These are phyloP conservation scores for Polietes domitor DNA, from an alignment of 2,888 invertebrate genomes.

Conservation along the genomic window DNA sequence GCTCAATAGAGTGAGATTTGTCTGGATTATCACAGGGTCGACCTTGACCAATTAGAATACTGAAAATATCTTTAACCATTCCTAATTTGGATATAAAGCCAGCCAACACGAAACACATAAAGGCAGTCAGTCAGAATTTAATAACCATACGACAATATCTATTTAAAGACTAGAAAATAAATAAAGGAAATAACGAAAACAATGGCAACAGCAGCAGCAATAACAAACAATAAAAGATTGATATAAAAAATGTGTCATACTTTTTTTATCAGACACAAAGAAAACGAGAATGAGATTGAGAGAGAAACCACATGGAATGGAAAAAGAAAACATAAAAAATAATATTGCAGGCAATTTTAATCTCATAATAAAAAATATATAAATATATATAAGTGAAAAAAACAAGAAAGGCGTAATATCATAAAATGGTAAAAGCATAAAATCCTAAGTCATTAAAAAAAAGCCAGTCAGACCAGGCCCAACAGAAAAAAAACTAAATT, in stretches of 20 bases:
- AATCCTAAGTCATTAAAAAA: not conserved
- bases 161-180: constrained; percentile 2
- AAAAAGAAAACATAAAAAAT: constrained; percentile 21
- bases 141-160: not conserved
- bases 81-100: not conserved
- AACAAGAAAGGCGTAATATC: too few species aligned
- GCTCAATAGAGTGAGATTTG: too few species aligned
- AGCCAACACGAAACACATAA: too few species aligned
- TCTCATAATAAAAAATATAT: not conserved
- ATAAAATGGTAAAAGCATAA: too few species aligned
- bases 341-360: not conserved
- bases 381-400: constrained; percentile 4
- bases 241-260: constrained; percentile 53
- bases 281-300: not conserved
- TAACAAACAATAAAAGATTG: constrained; percentile 28
- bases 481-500: too few species aligned
- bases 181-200: constrained; percentile 46
- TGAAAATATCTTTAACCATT: too few species aligned
- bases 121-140: too few species aligned
- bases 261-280: constrained; percentile 41
- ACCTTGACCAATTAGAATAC: too few species aligned
- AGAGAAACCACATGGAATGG: not conserved
- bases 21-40: too few species aligned
- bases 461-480: too few species aligned
- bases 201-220: not conserved